A percentile compares a stretch with the other conserved stretches of the same genome.
Conservation (phyloP, 2,888 invertebrate genomes). For the Cinara cedri region DNA sequence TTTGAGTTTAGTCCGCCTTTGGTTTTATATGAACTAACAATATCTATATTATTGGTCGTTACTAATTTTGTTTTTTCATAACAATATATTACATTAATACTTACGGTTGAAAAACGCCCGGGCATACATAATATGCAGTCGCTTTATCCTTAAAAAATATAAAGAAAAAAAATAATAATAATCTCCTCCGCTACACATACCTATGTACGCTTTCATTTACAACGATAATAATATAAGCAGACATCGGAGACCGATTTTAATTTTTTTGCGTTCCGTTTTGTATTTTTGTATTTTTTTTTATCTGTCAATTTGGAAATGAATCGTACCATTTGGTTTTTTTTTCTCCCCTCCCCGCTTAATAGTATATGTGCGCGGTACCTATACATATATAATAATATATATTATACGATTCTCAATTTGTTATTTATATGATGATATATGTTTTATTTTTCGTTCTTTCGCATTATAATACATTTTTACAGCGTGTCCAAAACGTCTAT, state of each 20-base stretch:
- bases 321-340: conserved; percentile 8
- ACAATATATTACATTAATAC: too few species aligned
- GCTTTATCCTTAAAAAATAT: too few species aligned
- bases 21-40: too few species aligned
- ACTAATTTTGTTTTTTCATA: too few species aligned
- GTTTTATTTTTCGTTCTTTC: conserved; percentile 2
- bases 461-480: conserved; percentile 14
- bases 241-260: background rate
- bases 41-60: too few species aligned
- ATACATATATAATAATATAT: too few species aligned
- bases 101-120: too few species aligned
- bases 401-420: background rate
- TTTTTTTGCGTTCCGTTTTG: background rate
- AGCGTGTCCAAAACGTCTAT: conserved; percentile 52
- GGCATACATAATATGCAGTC: too few species aligned
- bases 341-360: background rate
- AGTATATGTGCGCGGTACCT: background rate
- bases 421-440: conserved; percentile 11
- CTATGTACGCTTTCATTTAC: too few species aligned
- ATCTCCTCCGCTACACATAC: too few species aligned
- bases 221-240: background rate
- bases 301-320: conserved; percentile 14
- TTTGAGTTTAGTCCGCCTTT: too few species aligned
- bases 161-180: too few species aligned
- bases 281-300: background rate